A percentile compares a stretch with the other conserved stretches of the same genome.
Evolutionary conservation across 2,888 invertebrate species (phyloP).

Genomic region (Leucophora obtusa): DNA sequence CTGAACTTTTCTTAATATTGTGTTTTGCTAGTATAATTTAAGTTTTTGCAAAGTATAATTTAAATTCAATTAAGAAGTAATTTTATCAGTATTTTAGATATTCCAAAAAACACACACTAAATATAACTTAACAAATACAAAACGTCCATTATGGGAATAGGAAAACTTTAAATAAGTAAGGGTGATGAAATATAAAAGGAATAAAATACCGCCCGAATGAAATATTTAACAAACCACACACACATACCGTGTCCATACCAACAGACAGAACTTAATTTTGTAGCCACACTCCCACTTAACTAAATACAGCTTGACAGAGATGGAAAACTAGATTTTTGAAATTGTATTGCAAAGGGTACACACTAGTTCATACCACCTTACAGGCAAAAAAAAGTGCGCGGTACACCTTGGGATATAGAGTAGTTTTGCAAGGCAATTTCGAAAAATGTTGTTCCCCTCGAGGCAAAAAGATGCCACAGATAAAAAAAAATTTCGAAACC

Average conservation of each 20-base stretch:
- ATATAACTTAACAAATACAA: neutral
- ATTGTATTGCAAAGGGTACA: no score
- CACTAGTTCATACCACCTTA: no score
- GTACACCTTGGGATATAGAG: no score
- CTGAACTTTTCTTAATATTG: no score
- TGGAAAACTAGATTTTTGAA: no score
- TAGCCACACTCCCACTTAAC: slow-evolving; percentile 19
- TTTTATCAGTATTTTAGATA: slow-evolving; percentile 44
- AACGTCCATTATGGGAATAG: slow-evolving; percentile 19
- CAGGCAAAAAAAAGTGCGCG: no score
- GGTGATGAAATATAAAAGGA: slow-evolving; percentile 27
- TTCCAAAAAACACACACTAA: slow-evolving; percentile 9
- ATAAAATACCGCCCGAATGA: slow-evolving; percentile 22
- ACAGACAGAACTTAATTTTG: slow-evolving; percentile 1
- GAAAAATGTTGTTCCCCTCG: no score
- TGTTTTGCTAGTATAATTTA: no score
- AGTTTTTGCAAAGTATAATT: slow-evolving; percentile 41
- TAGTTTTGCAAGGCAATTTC: no score
- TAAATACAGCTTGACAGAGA: no score
- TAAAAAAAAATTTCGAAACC: no score
- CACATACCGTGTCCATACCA: neutral
- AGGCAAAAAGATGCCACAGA: no score
- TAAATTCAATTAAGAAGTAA: slow-evolving; percentile 52
- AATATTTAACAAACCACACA: slow-evolving; percentile 14
- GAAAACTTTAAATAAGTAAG: slow-evolving; percentile 6